phyloP scores from a whole-genome alignment of 2,888 invertebrate genomes.

The Sarcophaga variegata region DNA sequence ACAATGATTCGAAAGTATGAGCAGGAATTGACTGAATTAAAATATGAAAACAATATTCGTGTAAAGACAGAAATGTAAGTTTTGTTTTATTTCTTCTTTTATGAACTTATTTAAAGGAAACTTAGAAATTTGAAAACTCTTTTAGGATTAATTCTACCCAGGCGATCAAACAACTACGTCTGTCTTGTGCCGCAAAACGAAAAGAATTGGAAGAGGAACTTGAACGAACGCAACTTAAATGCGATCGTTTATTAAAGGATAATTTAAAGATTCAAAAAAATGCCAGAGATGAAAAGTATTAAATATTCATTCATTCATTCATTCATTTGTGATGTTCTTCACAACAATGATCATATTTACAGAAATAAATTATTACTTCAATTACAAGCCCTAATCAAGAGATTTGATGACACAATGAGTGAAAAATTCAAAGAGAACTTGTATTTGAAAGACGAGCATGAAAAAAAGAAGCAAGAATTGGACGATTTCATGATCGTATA shows the following conservation, averaged over 20 bases:
- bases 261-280: constrained; percentile 74
- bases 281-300: constrained; percentile 78
- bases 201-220: constrained; percentile 73
- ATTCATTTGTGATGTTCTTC: not conserved
- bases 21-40: constrained; percentile 73
- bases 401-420: constrained; percentile 78
- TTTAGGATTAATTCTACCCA: constrained; percentile 73
- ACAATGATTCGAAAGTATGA: constrained; percentile 74
- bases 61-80: constrained; percentile 75
- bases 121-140: not conserved
- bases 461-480: constrained; percentile 71
- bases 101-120: not conserved
- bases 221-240: constrained; percentile 66
- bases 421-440: constrained; percentile 77
- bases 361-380: constrained; percentile 78
- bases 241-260: constrained; percentile 70
- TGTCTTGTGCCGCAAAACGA: constrained; percentile 72
- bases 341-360: not conserved
- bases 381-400: constrained; percentile 76
- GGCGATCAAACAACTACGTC: constrained; percentile 71
- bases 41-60: constrained; percentile 74
- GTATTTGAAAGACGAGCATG: constrained; percentile 72
- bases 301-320: not conserved
- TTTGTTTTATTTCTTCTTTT: not conserved
- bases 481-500: constrained; percentile 75